Base-by-base conservation (phyloP, 2,113 vertebrate genomes). In the Tetraodon nigroviridis region DNA sequence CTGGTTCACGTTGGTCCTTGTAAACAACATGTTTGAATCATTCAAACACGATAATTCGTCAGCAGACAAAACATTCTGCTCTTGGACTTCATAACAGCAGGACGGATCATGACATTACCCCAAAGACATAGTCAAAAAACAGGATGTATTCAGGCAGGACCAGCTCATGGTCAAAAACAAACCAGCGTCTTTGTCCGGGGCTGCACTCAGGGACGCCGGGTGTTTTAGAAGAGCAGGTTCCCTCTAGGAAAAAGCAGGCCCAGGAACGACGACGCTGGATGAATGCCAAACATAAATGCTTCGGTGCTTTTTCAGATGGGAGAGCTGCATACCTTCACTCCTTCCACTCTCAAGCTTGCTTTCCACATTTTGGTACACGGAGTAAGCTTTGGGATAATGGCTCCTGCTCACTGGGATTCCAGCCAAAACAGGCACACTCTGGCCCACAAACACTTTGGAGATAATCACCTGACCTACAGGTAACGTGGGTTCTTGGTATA, bases 81-180 rank as follows among this genome's bases (percentile, higher is more conserved):
- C 32, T 37, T 2, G 10, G 32, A 37, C 10, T 12, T 37, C 32
- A 12, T 37, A 37, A 37, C 7, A 27, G 24, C 24, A 6, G 24
- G 24, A 70, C 1, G 19, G 29, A 53, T 37, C 1, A 15, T 16
- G 32, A 10, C 51, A 44, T 77, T 82, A 93, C 91, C 89, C 67
- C 55, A 3, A 89, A 89, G 70, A 89, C 15, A 14, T 92, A 92
- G 66, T 93, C 89, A 89, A 94, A 91, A 71, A 90, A 90, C 53
- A 92, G 80, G 22, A 93, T 40, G 76, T 92, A 91, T 78, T 94
- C 92, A 14, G 94, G 92, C 71, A 95, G 80, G 62, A 92, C 76
- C 12, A 94, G 86, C 16, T 94, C 90, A 59, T 81, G 89, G 55
- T 94, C 90, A 73, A 92, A 94, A 59, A 94, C 76, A 81, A 93